Evolutionary conservation across 2,797 vertebrate genomes (phyloP).

Genomic region (Spondyliosoma cantharus): DNA sequence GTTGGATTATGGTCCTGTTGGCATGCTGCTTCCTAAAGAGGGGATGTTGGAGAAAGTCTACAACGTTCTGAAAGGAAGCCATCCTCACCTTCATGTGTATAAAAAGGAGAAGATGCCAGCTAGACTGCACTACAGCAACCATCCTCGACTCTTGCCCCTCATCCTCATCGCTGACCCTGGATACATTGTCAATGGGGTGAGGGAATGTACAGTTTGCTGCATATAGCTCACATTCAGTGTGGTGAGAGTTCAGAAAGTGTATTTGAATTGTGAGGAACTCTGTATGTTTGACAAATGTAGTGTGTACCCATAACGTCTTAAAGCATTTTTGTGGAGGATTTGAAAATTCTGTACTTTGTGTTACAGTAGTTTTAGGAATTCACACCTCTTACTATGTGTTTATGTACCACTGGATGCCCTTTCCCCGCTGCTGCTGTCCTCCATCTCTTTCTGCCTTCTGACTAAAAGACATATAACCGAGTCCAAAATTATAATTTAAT

Average conservation of each 20-base stretch:
- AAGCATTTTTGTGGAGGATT: background rate
- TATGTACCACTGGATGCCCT: no score
- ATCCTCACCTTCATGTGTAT: conserved; percentile 87
- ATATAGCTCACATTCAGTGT: background rate
- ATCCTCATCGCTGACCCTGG: conserved; percentile 72
- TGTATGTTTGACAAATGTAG: no score
- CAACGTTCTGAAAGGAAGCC: conserved; percentile 80
- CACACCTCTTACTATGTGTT: no score
- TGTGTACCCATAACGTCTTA: background rate
- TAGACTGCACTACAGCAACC: conserved; percentile 82
- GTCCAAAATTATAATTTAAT: no score
- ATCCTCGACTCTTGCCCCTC: conserved; percentile 59
- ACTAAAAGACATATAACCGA: no score
- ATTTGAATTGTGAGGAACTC: background rate
- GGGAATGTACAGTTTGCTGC: background rate
- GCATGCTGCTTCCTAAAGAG: conserved; percentile 88
- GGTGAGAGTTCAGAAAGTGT: background rate
- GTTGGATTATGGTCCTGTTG: conserved; percentile 87
- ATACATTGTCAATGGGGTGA: conserved; percentile 82
- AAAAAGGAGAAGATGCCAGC: conserved; percentile 87
- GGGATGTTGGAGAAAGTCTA: conserved; percentile 88
- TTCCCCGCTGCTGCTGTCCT: no score
- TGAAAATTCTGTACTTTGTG: no score
- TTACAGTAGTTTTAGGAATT: no score
- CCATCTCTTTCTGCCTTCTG: no score